These are phyloP conservation scores for Phainopepla nitens DNA, from an alignment of 2,113 vertebrate genomes.

Conservation along the genomic window DNA sequence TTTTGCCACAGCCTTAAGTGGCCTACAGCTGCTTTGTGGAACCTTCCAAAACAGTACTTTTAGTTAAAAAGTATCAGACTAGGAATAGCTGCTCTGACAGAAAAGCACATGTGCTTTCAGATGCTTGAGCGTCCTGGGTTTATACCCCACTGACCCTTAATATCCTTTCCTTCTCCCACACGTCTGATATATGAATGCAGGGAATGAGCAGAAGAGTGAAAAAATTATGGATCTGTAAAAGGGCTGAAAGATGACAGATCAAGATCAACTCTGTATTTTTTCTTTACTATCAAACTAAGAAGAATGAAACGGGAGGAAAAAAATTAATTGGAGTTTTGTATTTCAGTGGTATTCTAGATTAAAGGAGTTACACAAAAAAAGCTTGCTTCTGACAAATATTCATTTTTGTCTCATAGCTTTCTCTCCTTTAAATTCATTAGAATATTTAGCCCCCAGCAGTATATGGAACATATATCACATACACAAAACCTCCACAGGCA, in stretches of 20 bases:
- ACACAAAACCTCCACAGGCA: not conserved
- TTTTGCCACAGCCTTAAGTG: not conserved
- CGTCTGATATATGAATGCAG: not conserved
- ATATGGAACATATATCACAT: not conserved
- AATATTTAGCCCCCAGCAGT: not conserved
- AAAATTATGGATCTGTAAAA: not conserved
- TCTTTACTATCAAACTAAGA: not conserved
- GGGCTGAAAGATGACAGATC: not conserved
- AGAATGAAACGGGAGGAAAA: not conserved
- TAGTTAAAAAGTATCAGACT: not conserved
- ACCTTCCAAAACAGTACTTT: not conserved
- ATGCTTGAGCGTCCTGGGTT: not conserved
- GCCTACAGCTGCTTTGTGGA: not conserved
- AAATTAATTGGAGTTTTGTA: not conserved
- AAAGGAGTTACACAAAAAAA: not conserved
- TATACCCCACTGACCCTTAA: not conserved
- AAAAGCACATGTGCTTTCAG: not conserved
- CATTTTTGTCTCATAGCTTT: not conserved
- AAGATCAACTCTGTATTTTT: not conserved
- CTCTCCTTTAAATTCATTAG: not conserved
- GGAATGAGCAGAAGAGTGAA: not conserved
- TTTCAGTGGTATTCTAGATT: not conserved
- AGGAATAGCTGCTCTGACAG: not conserved
- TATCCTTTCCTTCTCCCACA: not conserved
- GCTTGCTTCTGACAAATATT: not conserved